Percentiles rank a stretch among this genome's conserved stretches.
These are phyloP conservation scores for Echiichthys vipera DNA, from an alignment of 2,797 vertebrate species.

Conservation along the genomic window DNA sequence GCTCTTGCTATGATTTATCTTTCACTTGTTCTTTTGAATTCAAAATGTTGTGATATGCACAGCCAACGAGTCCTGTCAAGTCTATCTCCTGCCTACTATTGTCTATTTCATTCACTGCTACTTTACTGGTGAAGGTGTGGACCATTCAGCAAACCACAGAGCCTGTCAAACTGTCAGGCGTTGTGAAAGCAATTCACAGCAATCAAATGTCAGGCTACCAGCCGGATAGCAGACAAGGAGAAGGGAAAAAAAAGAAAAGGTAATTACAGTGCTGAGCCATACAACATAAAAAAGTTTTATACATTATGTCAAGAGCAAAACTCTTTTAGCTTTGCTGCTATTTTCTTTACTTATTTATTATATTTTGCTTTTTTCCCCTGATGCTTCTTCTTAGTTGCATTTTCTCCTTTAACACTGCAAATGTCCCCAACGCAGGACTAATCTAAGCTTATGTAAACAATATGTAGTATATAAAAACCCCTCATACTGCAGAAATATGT, in stretches of 20 bases:
- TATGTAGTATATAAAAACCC: neutral
- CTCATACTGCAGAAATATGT: too few species aligned
- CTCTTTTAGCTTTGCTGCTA: neutral
- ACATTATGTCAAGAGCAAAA: conserved; percentile 19
- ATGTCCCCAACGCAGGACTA: too few species aligned
- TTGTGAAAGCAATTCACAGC: conserved; percentile 52
- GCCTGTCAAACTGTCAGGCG: conserved; percentile 56
- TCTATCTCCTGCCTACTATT: conserved; percentile 34
- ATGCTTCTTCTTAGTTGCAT: too few species aligned
- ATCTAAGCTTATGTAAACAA: neutral
- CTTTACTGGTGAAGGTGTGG: conserved; percentile 57
- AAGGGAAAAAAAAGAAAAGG: conserved; percentile 30
- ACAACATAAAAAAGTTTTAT: conserved; percentile 17
- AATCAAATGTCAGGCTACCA: conserved; percentile 51
- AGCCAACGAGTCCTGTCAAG: conserved; percentile 28
- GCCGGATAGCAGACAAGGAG: conserved; percentile 18
- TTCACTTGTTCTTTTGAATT: too few species aligned
- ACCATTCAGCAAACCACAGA: conserved; percentile 44
- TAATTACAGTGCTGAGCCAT: conserved; percentile 41
- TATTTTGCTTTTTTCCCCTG: too few species aligned
- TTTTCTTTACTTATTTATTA: too few species aligned
- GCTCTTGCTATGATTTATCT: conserved; percentile 33
- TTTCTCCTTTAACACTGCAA: too few species aligned
- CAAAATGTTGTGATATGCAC: conserved; percentile 42
- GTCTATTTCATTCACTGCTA: conserved; percentile 35